A percentile compares a stretch with the other conserved stretches of the same genome.
These are phyloP conservation scores for Drosophila flavopinicola DNA, from an alignment of 2,888 invertebrate species.

Conservation along the genomic window DNA sequence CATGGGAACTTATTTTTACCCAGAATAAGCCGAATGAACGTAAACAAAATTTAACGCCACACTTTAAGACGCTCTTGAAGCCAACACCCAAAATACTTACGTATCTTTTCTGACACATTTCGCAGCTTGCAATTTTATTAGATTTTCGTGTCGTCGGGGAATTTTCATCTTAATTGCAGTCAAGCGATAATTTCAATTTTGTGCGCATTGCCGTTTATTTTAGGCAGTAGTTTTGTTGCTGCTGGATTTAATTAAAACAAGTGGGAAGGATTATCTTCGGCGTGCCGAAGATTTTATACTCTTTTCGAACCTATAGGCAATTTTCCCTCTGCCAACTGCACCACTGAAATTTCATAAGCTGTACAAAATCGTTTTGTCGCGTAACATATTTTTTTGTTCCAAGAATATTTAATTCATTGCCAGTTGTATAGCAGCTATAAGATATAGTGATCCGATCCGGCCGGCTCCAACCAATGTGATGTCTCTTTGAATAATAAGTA, in stretches of 20 bases:
- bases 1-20: conserved; percentile 16
- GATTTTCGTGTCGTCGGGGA: conserved; percentile 34
- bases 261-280: too few relatives aligned
- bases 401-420: too few relatives aligned
- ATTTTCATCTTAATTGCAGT: conserved; percentile 59
- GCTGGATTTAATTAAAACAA: conserved; percentile 66
- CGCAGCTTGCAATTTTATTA: conserved; percentile 43
- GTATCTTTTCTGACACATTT: conserved; percentile 23
- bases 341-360: too few relatives aligned
- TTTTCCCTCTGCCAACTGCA: too few relatives aligned
- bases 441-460: too few relatives aligned
- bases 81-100: conserved; percentile 11
- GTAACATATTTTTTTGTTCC: too few relatives aligned
- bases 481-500: too few relatives aligned
- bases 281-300: too few relatives aligned
- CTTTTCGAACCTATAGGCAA: too few relatives aligned
- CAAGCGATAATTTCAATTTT: conserved; percentile 48
- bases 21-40: conserved; percentile 3
- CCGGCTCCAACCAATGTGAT: too few relatives aligned
- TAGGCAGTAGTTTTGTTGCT: conserved; percentile 24
- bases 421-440: too few relatives aligned
- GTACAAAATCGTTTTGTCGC: too few relatives aligned
- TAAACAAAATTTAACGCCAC: conserved; percentile 2
- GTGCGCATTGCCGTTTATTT: conserved; percentile 4
- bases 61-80: conserved; percentile 19